Percentiles rank a stretch among this genome's conserved stretches.
These are phyloP conservation scores for Rhinolophus ferrumequinum DNA, from an alignment of 2,113 vertebrate genomes.

Conservation along the genomic window DNA sequence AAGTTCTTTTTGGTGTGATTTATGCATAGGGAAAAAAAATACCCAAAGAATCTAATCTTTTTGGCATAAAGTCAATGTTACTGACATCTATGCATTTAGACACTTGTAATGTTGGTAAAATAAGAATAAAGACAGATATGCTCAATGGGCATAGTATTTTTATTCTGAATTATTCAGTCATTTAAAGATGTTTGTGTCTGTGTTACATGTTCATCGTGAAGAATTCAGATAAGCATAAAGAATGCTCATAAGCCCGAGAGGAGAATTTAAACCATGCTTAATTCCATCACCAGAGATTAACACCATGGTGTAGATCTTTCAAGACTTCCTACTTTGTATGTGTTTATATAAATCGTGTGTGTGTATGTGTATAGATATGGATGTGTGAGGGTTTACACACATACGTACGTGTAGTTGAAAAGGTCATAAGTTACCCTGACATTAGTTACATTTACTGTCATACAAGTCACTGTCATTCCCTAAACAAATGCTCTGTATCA, in stretches of 20 bases:
- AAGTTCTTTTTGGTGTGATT: slow-evolving; percentile 10
- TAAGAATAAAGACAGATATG: slow-evolving; percentile 9
- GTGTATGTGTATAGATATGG: not conserved
- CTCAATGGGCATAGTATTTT: not conserved
- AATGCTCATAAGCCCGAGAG: not conserved
- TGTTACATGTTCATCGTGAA: not conserved
- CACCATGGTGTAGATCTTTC: not conserved
- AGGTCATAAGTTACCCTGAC: not conserved
- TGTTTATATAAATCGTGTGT: not conserved
- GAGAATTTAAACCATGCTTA: slow-evolving; percentile 18
- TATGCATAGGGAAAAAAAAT: not conserved
- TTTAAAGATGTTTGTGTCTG: not conserved
- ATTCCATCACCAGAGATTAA: not conserved
- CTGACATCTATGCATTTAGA: not conserved
- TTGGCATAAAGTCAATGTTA: not conserved
- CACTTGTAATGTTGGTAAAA: not conserved
- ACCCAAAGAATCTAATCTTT: not conserved
- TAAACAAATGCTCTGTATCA: not conserved
- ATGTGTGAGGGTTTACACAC: not conserved
- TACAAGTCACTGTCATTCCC: not conserved
- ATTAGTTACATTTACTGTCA: not conserved
- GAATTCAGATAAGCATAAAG: not conserved
- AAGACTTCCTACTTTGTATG: not conserved
- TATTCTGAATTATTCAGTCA: not conserved
- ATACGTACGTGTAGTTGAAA: not conserved